A percentile compares a stretch with the other conserved stretches of the same genome.
Evolutionary conservation across 2,113 vertebrate genomes (phyloP).

Genomic region (Anoura caudifer): DNA sequence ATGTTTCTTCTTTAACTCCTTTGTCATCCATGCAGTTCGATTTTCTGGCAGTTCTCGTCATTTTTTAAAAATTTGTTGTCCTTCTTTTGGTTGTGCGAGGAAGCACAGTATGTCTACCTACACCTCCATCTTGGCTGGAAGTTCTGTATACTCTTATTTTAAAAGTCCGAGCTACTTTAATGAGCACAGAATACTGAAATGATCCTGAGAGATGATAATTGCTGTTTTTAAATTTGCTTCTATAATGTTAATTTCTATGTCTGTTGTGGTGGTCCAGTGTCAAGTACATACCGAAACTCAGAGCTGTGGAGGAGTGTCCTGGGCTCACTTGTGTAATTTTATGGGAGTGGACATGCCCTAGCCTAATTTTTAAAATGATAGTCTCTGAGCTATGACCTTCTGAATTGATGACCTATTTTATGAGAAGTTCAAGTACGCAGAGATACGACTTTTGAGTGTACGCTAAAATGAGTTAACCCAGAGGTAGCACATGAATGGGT

Average conservation of each 20-base stretch:
- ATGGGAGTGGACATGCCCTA: not conserved
- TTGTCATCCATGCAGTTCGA: too few species aligned
- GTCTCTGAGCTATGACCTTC: not conserved
- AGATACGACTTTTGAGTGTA: not conserved
- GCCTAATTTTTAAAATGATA: not conserved
- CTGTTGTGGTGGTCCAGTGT: not conserved
- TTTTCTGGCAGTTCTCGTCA: too few species aligned
- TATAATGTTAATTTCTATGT: not conserved
- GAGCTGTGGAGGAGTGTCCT: not conserved
- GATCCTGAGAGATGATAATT: not conserved
- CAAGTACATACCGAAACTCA: not conserved
- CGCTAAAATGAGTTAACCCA: not conserved
- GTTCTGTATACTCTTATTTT: not conserved
- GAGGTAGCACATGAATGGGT: not conserved
- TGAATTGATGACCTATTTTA: not conserved
- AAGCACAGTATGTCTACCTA: too few species aligned
- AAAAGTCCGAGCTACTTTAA: not conserved
- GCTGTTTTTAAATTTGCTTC: not conserved
- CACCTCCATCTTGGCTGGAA: too few species aligned
- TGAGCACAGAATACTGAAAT: not conserved
- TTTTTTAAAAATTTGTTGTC: too few species aligned
- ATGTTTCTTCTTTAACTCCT: too few species aligned
- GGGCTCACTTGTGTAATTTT: not conserved
- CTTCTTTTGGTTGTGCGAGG: too few species aligned
- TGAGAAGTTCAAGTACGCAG: not conserved